phyloP scores from a whole-genome alignment of 2,797 vertebrate genomes.

The Enteromius radiatus region DNA sequence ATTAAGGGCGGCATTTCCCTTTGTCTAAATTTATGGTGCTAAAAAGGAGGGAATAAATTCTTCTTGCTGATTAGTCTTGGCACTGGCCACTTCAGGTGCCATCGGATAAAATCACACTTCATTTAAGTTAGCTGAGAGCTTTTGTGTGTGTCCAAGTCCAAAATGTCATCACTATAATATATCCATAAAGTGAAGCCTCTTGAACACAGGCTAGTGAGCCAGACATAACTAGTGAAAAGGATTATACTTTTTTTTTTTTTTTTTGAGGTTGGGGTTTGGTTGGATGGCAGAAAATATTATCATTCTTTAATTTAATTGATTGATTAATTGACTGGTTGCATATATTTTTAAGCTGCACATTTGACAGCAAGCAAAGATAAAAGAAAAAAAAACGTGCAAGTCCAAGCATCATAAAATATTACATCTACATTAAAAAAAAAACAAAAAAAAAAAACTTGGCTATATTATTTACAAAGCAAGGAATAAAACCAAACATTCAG shows the following conservation, averaged over 20 bases:
- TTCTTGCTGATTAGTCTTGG: constrained; percentile 72
- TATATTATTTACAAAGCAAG: too few species aligned
- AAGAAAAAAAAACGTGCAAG: not conserved
- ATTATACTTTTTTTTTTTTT: not conserved
- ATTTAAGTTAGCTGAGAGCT: constrained; percentile 60
- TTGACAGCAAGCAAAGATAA: too few species aligned
- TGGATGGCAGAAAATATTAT: not conserved
- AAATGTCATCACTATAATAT: not conserved
- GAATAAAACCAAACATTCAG: not conserved
- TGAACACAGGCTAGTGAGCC: not conserved
- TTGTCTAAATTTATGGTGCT: constrained; percentile 70
- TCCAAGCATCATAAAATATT: not conserved
- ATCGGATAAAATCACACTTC: constrained; percentile 74
- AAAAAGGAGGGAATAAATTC: constrained; percentile 54
- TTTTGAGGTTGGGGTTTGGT: not conserved
- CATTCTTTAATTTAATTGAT: too few species aligned
- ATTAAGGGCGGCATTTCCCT: constrained; percentile 72
- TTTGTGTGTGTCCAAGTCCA: too few species aligned
- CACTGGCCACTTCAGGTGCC: constrained; percentile 49
- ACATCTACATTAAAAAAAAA: not conserved
- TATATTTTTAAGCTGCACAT: too few species aligned
- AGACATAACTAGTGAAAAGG: not conserved
- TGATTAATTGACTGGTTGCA: too few species aligned
- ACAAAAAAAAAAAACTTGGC: too few species aligned
- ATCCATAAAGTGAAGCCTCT: not conserved